phyloP scores from a whole-genome alignment of 2,888 invertebrate genomes.

The Parnassius glacialis region DNA sequence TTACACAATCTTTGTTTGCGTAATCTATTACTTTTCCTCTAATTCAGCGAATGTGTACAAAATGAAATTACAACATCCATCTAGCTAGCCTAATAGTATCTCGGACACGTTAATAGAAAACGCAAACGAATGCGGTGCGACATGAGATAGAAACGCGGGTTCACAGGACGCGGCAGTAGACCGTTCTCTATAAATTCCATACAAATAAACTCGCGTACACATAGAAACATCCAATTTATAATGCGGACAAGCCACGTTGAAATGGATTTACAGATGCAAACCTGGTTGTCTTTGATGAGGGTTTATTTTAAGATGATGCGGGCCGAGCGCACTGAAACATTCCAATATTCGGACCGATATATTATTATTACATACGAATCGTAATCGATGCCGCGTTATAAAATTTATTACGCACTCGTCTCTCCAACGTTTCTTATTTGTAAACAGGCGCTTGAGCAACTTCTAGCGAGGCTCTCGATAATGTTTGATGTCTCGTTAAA shows the following conservation, averaged over 20 bases:
- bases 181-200: conserved; percentile 42
- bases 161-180: conserved; percentile 48
- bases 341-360: conserved; percentile 77
- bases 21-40: conserved; percentile 44
- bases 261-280: conserved; percentile 81
- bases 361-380: conserved; percentile 78
- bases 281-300: conserved; percentile 80
- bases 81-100: conserved; percentile 63
- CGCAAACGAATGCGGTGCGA: conserved; percentile 64
- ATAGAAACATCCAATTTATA: conserved; percentile 72
- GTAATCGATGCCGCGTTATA: conserved; percentile 76
- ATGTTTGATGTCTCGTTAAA: conserved; percentile 80
- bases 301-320: conserved; percentile 75
- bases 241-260: conserved; percentile 78
- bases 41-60: conserved; percentile 56
- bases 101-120: conserved; percentile 71
- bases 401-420: conserved; percentile 79
- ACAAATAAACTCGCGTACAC: conserved; percentile 45
- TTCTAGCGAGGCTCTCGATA: conserved; percentile 61
- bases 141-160: conserved; percentile 55
- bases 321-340: conserved; percentile 75
- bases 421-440: conserved; percentile 73
- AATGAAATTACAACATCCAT: conserved; percentile 69
- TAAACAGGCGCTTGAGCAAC: conserved; percentile 75
- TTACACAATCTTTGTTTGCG: conserved; percentile 30